phyloP scores from a whole-genome alignment of 1,140 invertebrate genomes.

The Zaprionus africanus region DNA sequence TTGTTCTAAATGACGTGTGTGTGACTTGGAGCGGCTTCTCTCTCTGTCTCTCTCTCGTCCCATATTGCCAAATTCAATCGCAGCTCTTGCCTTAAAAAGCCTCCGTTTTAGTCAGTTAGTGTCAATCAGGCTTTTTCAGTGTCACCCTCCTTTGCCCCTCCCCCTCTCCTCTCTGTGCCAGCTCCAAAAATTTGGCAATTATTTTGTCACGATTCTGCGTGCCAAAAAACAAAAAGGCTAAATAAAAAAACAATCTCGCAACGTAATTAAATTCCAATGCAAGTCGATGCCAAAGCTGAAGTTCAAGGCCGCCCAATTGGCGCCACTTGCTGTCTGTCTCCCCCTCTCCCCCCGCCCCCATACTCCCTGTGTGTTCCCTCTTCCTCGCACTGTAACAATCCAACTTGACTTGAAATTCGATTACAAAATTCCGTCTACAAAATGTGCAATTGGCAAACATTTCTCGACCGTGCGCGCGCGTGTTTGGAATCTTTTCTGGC shows the following conservation, averaged over 20 bases:
- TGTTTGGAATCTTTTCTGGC: slow-evolving; percentile 2
- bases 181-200: slow-evolving; percentile 49
- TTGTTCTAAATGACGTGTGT: not conserved
- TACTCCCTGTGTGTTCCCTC: not conserved
- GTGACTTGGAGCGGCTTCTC: not conserved
- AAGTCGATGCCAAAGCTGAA: slow-evolving; percentile 45
- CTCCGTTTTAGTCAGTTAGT: not conserved
- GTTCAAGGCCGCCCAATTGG: slow-evolving; percentile 62
- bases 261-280: slow-evolving; percentile 56
- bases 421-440: slow-evolving; percentile 22
- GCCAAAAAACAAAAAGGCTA: slow-evolving; percentile 42
- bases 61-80: not conserved
- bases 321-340: slow-evolving; percentile 14
- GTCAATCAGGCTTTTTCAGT: not conserved
- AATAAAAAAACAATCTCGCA: slow-evolving; percentile 17
- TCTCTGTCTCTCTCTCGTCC: not conserved
- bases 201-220: slow-evolving; percentile 73
- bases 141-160: not conserved
- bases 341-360: not conserved
- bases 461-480: not conserved
- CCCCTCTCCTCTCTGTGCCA: not conserved
- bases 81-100: not conserved
- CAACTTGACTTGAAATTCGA: slow-evolving; percentile 20
- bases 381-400: not conserved
- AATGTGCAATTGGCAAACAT: slow-evolving; percentile 37